Conservation (phyloP, 2,113 vertebrate genomes). For the Eira barbara region DNA sequence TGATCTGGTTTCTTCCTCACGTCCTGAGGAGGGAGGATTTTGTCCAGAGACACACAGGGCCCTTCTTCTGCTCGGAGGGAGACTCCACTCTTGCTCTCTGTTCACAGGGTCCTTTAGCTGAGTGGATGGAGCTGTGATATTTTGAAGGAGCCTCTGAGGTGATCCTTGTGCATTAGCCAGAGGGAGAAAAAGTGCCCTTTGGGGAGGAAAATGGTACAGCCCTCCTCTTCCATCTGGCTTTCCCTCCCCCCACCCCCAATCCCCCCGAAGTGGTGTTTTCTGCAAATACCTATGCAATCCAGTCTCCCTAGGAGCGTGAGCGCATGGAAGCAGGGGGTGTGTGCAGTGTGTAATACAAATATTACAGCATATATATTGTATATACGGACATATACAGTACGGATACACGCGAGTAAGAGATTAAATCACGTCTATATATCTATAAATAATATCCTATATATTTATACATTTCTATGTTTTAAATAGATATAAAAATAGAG, state of each 20-base stretch:
- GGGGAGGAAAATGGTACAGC: conserved; percentile 79
- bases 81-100: neutral
- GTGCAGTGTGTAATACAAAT: conserved; percentile 59
- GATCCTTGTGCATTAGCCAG: conserved; percentile 52
- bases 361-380: conserved; percentile 80
- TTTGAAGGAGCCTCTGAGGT: conserved; percentile 12
- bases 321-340: conserved; percentile 81
- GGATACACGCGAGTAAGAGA: conserved; percentile 82
- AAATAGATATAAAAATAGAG: conserved; percentile 86
- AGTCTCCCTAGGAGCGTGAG: conserved; percentile 80
- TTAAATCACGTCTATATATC: conserved; percentile 85
- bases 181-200: conserved; percentile 53
- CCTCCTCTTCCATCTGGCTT: conserved; percentile 56
- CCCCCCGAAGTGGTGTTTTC: conserved; percentile 73
- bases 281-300: conserved; percentile 87
- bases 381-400: conserved; percentile 80
- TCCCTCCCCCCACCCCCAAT: neutral
- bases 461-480: conserved; percentile 89
- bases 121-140: neutral
- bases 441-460: conserved; percentile 88
- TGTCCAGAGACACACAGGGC: neutral
- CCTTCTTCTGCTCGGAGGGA: neutral
- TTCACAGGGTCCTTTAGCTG: neutral
- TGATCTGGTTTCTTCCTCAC: neutral
- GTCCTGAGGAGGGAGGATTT: neutral